These are phyloP conservation scores for Furcifer pardalis DNA, from an alignment of 2,797 vertebrate genomes.

Conservation along the genomic window DNA sequence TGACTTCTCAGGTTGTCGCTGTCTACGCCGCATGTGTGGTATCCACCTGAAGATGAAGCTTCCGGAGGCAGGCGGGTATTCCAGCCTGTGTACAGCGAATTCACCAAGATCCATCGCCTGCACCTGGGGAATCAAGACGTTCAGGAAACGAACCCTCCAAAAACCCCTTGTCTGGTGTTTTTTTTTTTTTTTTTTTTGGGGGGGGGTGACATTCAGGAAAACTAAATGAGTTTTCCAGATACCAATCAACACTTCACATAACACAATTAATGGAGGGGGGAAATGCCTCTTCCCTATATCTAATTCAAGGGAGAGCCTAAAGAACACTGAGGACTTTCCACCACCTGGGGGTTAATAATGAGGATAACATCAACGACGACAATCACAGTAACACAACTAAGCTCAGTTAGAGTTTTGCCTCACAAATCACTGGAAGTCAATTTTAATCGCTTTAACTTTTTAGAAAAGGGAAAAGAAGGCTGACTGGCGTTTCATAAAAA, in stretches of 20 bases:
- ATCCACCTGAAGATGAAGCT: slow-evolving; percentile 65
- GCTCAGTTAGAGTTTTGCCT: too few species aligned
- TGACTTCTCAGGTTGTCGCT: neutral
- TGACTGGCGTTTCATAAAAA: too few species aligned
- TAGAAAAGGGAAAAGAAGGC: too few species aligned
- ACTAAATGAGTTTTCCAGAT: neutral
- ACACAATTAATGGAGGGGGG: neutral
- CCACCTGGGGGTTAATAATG: neutral
- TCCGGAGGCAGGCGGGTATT: slow-evolving; percentile 9
- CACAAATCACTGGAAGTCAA: too few species aligned
- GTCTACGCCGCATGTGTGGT: slow-evolving; percentile 40
- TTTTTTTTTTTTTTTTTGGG: too few species aligned
- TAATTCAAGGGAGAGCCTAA: neutral
- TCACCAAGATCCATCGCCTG: slow-evolving; percentile 55
- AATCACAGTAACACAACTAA: too few species aligned
- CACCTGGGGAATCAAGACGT: neutral
- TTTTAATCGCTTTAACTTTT: too few species aligned
- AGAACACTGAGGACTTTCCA: neutral
- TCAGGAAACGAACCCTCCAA: neutral
- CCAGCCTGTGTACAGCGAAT: slow-evolving; percentile 24
- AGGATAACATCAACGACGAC: too few species aligned
- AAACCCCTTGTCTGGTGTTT: too few species aligned
- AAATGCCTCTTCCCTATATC: neutral
- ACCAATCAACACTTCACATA: too few species aligned
- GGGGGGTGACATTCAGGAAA: neutral